Evolutionary conservation across 2,113 vertebrate genomes (phyloP).

Genomic region (Alces alces): DNA sequence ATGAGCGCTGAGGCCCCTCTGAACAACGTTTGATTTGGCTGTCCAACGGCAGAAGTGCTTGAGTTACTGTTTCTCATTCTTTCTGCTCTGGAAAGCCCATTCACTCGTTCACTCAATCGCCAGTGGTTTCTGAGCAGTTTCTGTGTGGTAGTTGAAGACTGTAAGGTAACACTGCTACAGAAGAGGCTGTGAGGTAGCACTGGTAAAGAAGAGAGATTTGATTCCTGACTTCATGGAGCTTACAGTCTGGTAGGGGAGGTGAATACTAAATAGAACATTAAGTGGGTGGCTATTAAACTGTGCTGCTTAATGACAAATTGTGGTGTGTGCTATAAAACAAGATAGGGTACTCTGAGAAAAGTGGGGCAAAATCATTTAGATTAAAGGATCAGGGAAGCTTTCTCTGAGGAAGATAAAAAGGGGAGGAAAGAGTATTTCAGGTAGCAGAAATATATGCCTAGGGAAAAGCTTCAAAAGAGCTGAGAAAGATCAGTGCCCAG

Average conservation of each 20-base stretch:
- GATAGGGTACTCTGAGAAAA: neutral
- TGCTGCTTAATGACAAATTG: neutral
- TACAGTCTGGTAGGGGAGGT: neutral
- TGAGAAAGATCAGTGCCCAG: neutral
- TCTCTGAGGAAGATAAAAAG: neutral
- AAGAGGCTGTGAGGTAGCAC: neutral
- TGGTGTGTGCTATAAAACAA: neutral
- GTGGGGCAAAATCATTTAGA: neutral
- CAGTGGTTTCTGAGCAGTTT: neutral
- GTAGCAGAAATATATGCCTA: neutral
- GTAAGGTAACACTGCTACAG: neutral
- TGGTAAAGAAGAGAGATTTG: neutral
- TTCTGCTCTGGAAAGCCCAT: conserved; percentile 13
- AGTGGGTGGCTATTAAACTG: neutral
- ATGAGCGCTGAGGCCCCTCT: neutral
- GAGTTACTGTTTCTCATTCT: neutral
- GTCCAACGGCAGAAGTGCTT: neutral
- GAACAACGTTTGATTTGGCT: neutral
- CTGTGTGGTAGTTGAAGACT: neutral
- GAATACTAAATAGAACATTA: neutral
- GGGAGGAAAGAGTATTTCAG: neutral
- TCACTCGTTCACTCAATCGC: neutral
- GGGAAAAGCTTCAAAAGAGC: neutral
- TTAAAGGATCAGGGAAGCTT: neutral
- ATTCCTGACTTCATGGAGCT: neutral